Evolutionary conservation across 2,888 invertebrate species (phyloP).

Genomic region (Phaonia tiefii): DNA sequence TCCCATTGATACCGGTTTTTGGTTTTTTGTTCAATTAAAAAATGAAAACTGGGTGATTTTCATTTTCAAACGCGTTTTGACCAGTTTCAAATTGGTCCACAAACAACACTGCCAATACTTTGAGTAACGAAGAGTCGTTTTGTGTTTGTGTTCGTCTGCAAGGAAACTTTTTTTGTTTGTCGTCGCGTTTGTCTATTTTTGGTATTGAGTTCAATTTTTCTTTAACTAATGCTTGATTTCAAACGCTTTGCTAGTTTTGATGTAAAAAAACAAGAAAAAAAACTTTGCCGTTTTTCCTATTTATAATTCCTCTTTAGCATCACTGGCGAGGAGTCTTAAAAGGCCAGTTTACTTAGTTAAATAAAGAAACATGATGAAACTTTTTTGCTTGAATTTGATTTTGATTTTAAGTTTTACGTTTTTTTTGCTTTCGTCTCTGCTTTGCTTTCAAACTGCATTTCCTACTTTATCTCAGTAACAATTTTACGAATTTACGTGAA

Average conservation of each 20-base stretch:
- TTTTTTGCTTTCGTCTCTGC: slow-evolving; percentile 5
- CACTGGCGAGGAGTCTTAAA: background rate
- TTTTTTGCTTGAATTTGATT: slow-evolving; percentile 3
- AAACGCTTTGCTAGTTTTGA: background rate
- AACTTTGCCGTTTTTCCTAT: too few species aligned
- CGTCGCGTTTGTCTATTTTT: slow-evolving; percentile 41
- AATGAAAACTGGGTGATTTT: slow-evolving; percentile 71
- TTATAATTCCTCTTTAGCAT: background rate
- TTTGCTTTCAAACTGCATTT: slow-evolving; percentile 8
- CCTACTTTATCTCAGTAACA: background rate
- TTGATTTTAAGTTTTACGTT: too few species aligned
- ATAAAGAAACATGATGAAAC: background rate
- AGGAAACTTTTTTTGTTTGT: background rate
- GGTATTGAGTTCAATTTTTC: slow-evolving; percentile 59
- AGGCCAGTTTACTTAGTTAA: slow-evolving; percentile 5
- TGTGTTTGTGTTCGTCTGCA: background rate
- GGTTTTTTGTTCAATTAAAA: slow-evolving; percentile 67
- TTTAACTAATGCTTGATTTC: background rate
- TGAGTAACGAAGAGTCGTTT: background rate
- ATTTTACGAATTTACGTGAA: background rate
- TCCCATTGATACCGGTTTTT: slow-evolving; percentile 18
- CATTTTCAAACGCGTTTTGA: slow-evolving; percentile 64
- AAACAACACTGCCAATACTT: background rate
- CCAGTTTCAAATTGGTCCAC: slow-evolving; percentile 15
- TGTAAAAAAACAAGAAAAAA: too few species aligned